These are phyloP conservation scores for Parapristionchus giblindavisi DNA, from an alignment of 2,888 invertebrate genomes.

Conservation along the genomic window DNA sequence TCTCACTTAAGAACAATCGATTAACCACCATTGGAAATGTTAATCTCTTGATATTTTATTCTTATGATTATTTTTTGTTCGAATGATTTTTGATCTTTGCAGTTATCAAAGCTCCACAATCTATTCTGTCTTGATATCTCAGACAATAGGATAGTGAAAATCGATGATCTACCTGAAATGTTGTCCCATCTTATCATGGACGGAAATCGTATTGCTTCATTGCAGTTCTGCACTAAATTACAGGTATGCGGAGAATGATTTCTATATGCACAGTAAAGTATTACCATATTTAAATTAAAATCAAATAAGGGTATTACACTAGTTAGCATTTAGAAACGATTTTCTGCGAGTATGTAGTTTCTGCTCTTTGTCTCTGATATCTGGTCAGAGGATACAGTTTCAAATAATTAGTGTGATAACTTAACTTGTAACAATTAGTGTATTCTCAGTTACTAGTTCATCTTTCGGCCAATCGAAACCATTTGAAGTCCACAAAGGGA, in stretches of 20 bases:
- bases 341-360: too few relatives aligned
- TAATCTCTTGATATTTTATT: too few relatives aligned
- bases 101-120: constrained; percentile 48
- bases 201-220: constrained; percentile 9
- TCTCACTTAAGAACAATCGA: constrained; percentile 4
- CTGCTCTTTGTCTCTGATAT: too few relatives aligned
- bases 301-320: too few relatives aligned
- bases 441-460: constrained; percentile 1
- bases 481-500: not conserved
- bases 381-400: too few relatives aligned
- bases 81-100: constrained; percentile 11
- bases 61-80: not conserved
- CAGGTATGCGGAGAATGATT: constrained; percentile 13
- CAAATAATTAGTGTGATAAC: too few relatives aligned
- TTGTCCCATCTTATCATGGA: not conserved
- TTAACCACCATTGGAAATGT: constrained; percentile 17
- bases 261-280: too few relatives aligned
- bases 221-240: constrained; percentile 24
- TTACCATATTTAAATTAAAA: too few relatives aligned
- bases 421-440: too few relatives aligned
- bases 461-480: not conserved
- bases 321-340: too few relatives aligned
- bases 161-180: constrained; percentile 56
- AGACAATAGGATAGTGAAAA: constrained; percentile 53
- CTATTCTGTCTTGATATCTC: constrained; percentile 56